Evolutionary conservation across 2,888 invertebrate genomes (phyloP), one percentile per base, ranked within the genome.

Genomic region (Leucophenga maculata): DNA sequence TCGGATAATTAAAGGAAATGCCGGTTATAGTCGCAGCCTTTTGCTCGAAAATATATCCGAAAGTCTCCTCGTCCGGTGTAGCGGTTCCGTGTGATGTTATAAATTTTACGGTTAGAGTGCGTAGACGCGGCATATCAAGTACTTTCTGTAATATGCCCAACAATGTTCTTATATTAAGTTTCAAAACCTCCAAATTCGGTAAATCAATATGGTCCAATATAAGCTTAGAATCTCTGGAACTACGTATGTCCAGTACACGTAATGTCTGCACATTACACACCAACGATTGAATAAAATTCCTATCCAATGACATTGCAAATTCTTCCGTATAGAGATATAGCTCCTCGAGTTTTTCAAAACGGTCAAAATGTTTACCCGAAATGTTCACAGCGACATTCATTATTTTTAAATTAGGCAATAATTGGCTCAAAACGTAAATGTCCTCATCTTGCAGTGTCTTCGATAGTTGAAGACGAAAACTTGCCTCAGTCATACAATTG

Each of bases 381-480:
- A 20, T 39, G 20, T 2, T 8, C 18, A 32, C 3, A 16, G 16
- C 1, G 1, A 60, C 20, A 14, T 39, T 11, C 11, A 60, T 4
- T 9, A 18, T 1, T 39, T 44, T 60, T 18, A 60, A 44, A 39
- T 60, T 60, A 2, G 60, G 50, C 16, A 84, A 20, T 68, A 80
- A 74, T 0, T 46, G 64, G 0, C 79, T 74, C 11, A 80, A 66
- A 20, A 84, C 84, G 0, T 78, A 71, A 1, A 80, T 65, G 22
- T 80, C 84, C 6, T 79, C 76, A 13, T 80, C 81, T 9, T 3
- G n/a, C 4, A 9, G 0, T 20, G 75, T 66, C 0, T 74, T n/a
- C n/a, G n/a, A n/a, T n/a, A n/a, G n/a, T n/a, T n/a, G n/a, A n/a
- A n/a, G n/a, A n/a, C n/a, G n/a, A n/a, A n/a, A n/a, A n/a, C n/a